Base-by-base conservation (phyloP, 2,888 invertebrate species). In the Agonopterix subpropinquella region DNA sequence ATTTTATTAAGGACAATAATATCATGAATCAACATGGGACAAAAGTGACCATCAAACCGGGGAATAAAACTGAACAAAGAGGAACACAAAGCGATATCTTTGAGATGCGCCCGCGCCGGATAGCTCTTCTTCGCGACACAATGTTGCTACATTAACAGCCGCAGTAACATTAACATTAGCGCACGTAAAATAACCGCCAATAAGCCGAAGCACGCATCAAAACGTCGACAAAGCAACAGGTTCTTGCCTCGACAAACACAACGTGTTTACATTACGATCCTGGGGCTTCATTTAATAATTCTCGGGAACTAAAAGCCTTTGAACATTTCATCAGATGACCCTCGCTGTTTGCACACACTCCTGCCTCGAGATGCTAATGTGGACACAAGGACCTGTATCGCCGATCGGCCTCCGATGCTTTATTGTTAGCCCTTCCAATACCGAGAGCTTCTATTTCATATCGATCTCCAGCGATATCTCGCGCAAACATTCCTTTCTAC, bases 231-330 rank as follows among this genome's bases (percentile, higher is more conserved):
- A 81, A 80, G 82, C 85, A 86, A 87, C 87, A 86, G 86, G 87
- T 86, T 87, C 83, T 80, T 67, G 77, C 66, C 77, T 84, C 75
- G 64, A 67, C 86, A 86, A 88, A 87, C 81, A 88, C 63, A 57
- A 69, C 57, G 64, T 88, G 87, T 88, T 87, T 88, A 78, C 84
- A 87, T 84, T 86, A 85, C 80, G 80, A 86, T 87, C 88, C 88
- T 87, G 87, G 80, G 78, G 78, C 80, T 84, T 85, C 86, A 86
- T 87, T 88, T 85, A 88, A 88, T 88, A 87, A 87, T 88, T 86
- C 87, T 87, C 87, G 86, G 88, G 88, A 88, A 87, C 87, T 88
- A 88, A 88, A 88, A 88, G 88, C 84, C 87, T 88, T 88, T 86
- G 87, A 87, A 88, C 87, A 88, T 88, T 86, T 87, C 87, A 88